Conservation (phyloP, 2,888 invertebrate species). For the Platycheirus rosarum region DNA sequence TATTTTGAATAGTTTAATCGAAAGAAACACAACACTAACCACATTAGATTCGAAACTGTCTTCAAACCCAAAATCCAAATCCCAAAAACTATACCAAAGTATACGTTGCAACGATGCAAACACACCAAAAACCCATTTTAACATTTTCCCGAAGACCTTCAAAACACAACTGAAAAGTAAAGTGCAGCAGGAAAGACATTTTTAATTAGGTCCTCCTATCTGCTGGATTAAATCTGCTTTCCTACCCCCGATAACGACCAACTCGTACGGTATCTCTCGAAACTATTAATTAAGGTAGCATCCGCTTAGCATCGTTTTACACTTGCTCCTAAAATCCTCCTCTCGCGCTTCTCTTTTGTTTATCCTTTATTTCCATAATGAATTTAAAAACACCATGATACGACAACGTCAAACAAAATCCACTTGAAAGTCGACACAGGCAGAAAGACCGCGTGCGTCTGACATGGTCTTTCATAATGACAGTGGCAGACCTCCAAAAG, state of each 20-base stretch:
- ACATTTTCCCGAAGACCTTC: conserved; percentile 58
- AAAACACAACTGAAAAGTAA: conserved; percentile 63
- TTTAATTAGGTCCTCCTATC: conserved; percentile 62
- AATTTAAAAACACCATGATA: conserved; percentile 45
- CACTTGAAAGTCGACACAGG: conserved; percentile 41
- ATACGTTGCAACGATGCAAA: conserved; percentile 22
- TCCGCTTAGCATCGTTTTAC: conserved; percentile 62
- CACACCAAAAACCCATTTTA: conserved; percentile 39
- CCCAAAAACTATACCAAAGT: conserved; percentile 43
- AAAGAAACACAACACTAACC: conserved; percentile 20
- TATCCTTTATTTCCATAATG: conserved; percentile 51
- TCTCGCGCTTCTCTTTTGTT: conserved; percentile 14
- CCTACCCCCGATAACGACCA: conserved; percentile 15
- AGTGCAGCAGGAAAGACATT: conserved; percentile 18
- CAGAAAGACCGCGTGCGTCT: conserved; percentile 19
- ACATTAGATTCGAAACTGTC: conserved; percentile 6
- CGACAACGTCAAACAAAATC: conserved; percentile 53
- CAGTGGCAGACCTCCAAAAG: conserved; percentile 54
- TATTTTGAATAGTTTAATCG: too few relatives aligned
- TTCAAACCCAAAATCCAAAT: conserved; percentile 32
- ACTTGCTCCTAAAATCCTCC: conserved; percentile 31
- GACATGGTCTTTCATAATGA: conserved; percentile 24
- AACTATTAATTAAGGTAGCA: conserved; percentile 64
- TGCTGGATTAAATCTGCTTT: conserved; percentile 34
- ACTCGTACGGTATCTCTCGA: conserved; percentile 41